Evolutionary conservation across 2,113 vertebrate species (phyloP).

Genomic region (Eleginops maclovinus): DNA sequence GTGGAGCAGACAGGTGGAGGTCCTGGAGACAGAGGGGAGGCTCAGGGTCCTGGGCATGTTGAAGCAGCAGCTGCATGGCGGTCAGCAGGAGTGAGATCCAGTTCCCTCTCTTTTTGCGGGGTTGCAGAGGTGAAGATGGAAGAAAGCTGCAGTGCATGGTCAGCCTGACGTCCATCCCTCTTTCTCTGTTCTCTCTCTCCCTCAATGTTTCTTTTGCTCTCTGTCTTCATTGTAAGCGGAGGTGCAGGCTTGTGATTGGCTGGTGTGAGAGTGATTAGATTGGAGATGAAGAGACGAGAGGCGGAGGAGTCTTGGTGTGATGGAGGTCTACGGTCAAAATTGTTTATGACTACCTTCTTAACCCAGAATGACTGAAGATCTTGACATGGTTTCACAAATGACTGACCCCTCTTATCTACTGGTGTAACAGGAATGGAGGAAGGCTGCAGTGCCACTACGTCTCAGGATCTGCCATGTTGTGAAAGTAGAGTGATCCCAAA

Average conservation of each 20-base stretch:
- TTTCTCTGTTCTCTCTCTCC: constrained; percentile 41
- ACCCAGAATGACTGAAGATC: constrained; percentile 41
- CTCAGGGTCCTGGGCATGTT: constrained; percentile 71
- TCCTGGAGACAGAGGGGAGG: constrained; percentile 55
- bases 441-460: constrained; percentile 10
- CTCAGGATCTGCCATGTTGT: background rate
- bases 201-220: constrained; percentile 45
- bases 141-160: constrained; percentile 73
- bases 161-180: constrained; percentile 73
- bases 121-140: constrained; percentile 68
- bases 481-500: background rate
- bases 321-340: constrained; percentile 55
- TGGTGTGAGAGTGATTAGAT: constrained; percentile 69
- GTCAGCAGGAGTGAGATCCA: constrained; percentile 71
- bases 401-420: constrained; percentile 12
- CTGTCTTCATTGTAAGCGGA: constrained; percentile 35
- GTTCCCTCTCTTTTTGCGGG: constrained; percentile 47
- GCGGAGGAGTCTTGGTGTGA: constrained; percentile 55
- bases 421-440: background rate
- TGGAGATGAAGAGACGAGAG: constrained; percentile 59
- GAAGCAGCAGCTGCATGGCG: constrained; percentile 74
- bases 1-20: constrained; percentile 16
- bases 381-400: constrained; percentile 15
- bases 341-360: constrained; percentile 33
- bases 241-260: constrained; percentile 68